Evolutionary conservation across 2,113 vertebrate genomes (phyloP), one percentile per base, ranked within the genome.

Genomic region (Catagonus wagneri): DNA sequence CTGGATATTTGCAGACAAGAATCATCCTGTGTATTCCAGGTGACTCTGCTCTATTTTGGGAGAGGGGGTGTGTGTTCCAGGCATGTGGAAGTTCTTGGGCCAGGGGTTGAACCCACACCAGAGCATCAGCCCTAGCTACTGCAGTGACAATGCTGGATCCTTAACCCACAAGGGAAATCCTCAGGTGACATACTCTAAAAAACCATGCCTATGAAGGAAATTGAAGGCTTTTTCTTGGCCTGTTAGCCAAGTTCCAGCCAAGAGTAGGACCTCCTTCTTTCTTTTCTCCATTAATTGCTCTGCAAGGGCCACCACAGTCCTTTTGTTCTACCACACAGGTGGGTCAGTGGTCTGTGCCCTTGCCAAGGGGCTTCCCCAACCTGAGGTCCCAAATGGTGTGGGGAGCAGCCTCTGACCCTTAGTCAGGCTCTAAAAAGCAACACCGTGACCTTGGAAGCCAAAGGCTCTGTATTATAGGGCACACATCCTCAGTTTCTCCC

Each of bases 391-490:
- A 7, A 6, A 17, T 19, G 23, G 32, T 36, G 15, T 20, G 72
- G 60, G 65, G 22, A 34, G 17, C 6, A 27, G 32, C 22, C 32
- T 7, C 22, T 36, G 56, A 27, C 27, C 68, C 34, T 23, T 29
- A 4, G 14, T 63, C 16, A 34, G 32, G 16, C n/a, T 66, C 3
- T 25, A 36, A 27, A 52, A 63, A 54, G n/a, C 11, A 54, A 19
- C 9, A 15, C 10, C 1, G 0, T 22, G 16, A 3, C 1, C 25
- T n/a, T n/a, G 16, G 44, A 39, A 54, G 16, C 32, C 16, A 52
- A 52, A 65, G 44, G 25, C 3, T 10, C 34, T 23, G 12, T 12
- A 58, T 19, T 60, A 36, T 11, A 1, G 27, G 13, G 12, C 19
- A 44, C 34, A 10, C 2, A 2, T 12, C 12, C 11, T 54, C 44